Evolutionary conservation across 1,140 invertebrate species (phyloP), one percentile per base, ranked within the genome.

Genomic region (Oscheius sp.): DNA sequence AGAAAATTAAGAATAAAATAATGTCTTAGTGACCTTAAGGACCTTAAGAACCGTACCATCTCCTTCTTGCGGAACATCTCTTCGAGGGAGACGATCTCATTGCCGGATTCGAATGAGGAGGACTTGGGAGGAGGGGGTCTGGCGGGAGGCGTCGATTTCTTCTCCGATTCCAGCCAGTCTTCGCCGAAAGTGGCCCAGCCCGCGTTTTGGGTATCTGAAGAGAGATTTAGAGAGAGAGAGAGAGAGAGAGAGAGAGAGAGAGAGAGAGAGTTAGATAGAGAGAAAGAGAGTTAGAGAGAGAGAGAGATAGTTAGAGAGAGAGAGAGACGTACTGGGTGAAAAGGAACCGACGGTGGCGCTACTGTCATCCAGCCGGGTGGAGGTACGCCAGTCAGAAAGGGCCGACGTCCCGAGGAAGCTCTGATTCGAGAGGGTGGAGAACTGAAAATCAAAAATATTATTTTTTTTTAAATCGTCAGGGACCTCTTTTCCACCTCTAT

Each of bases 91-190:
- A 68, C 23, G n/a, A 4, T 23, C 28, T 67, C 49, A 35, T 63
- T 29, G 13, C 2, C 26, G 29, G 20, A 68, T 3, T 28, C n/a
- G 58, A 35, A 10, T 18, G 3, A 55, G 55, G 55, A 32, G 64
- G 38, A 38, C 64, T 63, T 70, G 3, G 73, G 73, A 1, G 73
- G 73, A 1, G 76, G 76, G 42, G 76, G 76, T 20, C 72, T 15
- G 13, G 73, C 72, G 2, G 76, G 67, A 1, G 61, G 74, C 2
- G 52, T 46, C 13, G 59, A 18, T 20, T 61, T 15, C 35, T 71
- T 59, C 29, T 61, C 61, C 10, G 69, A 61, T 2, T 38, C 46
- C 3, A 71, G 58, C 69, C 69, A 71, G 28, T 75, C 62, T 49
- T 77, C 26, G 45, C 45, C 61, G 35, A 74, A 67, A 10, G 72